Conservation (phyloP, 2,888 invertebrate species). For the Xylophagus ater region DNA sequence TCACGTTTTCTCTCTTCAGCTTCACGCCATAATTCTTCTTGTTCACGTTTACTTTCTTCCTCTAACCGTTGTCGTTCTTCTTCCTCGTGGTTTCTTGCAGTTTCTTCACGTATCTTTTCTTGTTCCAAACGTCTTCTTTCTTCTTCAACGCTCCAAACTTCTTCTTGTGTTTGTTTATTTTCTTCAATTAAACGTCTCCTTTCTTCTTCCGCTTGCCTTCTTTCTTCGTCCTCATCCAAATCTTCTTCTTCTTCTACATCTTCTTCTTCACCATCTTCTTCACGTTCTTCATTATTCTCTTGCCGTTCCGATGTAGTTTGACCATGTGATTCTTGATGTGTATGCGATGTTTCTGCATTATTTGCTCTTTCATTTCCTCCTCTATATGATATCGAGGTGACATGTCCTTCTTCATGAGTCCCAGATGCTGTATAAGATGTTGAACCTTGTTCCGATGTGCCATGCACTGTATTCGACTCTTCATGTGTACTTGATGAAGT, state of each 20-base stretch:
- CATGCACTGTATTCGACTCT: no score
- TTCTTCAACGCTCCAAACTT: background rate
- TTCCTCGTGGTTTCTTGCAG: slow-evolving; percentile 6
- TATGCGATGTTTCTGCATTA: no score
- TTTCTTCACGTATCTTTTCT: slow-evolving; percentile 1
- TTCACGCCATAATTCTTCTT: background rate
- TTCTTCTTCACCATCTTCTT: background rate
- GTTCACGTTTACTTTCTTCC: slow-evolving; percentile 7
- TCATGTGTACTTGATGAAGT: no score
- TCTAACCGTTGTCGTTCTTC: slow-evolving; percentile 1
- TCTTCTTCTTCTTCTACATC: slow-evolving; percentile 1
- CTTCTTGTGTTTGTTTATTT: background rate
- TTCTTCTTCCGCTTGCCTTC: slow-evolving; percentile 8
- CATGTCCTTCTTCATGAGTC: no score
- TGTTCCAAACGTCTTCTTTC: background rate
- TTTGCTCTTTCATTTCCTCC: no score
- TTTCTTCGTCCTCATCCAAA: background rate
- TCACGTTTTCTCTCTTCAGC: slow-evolving; percentile 1
- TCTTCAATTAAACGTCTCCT: slow-evolving; percentile 2
- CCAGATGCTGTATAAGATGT: no score
- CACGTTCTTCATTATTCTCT: slow-evolving; percentile 2
- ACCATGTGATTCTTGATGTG: no score
- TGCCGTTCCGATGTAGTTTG: no score
- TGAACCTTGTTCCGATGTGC: no score
- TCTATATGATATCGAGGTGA: no score